phyloP scores from a whole-genome alignment of 1,140 invertebrate genomes.

The Drosophila auraria region DNA sequence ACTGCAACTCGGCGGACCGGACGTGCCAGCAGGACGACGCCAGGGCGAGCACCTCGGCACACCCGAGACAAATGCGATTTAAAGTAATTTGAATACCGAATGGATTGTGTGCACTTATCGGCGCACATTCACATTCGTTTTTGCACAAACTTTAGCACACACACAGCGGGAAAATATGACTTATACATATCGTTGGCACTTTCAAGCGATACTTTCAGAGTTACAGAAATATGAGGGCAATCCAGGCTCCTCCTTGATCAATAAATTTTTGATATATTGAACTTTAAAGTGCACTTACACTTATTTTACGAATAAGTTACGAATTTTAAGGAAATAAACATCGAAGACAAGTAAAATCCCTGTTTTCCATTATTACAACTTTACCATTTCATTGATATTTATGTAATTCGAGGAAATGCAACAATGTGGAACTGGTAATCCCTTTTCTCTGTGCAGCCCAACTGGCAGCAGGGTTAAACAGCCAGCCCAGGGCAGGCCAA shows the following conservation, averaged over 20 bases:
- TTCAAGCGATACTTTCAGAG: slow-evolving; percentile 6
- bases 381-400: not conserved
- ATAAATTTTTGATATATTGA: not conserved
- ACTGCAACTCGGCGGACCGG: slow-evolving; percentile 57
- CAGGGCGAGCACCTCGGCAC: slow-evolving; percentile 42
- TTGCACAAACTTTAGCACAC: slow-evolving; percentile 11
- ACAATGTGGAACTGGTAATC: not conserved
- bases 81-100: slow-evolving; percentile 82
- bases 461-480: slow-evolving; percentile 64
- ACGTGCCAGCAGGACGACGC: slow-evolving; percentile 44
- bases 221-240: not conserved
- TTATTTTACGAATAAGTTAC: not conserved
- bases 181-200: slow-evolving; percentile 2
- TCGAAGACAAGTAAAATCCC: not conserved
- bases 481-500: slow-evolving; percentile 16
- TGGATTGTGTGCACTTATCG: slow-evolving; percentile 80
- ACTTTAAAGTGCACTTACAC: slow-evolving; percentile 2
- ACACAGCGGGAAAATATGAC: slow-evolving; percentile 20
- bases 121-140: slow-evolving; percentile 43
- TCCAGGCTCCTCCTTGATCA: not conserved
- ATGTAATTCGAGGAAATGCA: slow-evolving; percentile 2
- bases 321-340: not conserved
- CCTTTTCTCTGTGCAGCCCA: slow-evolving; percentile 15
- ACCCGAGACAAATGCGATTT: slow-evolving; percentile 80
- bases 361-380: not conserved